phyloP scores from a whole-genome alignment of 2,888 invertebrate species.

The Diadegma fenestrale region DNA sequence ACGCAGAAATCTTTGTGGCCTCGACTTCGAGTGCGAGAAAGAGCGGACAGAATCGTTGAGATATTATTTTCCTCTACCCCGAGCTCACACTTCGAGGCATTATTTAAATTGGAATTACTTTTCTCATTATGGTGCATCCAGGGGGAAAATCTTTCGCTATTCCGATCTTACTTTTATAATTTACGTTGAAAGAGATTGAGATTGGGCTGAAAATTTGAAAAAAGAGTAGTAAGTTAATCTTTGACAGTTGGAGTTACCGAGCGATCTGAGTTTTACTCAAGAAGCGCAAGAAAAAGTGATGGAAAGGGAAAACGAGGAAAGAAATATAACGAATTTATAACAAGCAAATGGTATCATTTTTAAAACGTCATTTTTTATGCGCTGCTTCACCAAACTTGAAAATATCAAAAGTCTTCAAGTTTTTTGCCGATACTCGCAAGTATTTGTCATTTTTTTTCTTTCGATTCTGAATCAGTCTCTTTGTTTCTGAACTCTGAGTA shows the following conservation, averaged over 20 bases:
- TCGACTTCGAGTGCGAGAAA: constrained; percentile 2
- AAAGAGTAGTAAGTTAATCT: constrained; percentile 79
- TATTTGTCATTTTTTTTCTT: too few species aligned
- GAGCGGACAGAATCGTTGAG: constrained; percentile 58
- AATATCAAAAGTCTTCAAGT: too few species aligned
- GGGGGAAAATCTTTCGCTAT: constrained; percentile 82
- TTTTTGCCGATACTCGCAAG: too few species aligned
- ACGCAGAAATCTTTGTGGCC: background rate
- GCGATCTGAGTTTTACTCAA: background rate
- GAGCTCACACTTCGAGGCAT: constrained; percentile 77
- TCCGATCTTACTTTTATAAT: constrained; percentile 80
- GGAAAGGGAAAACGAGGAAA: background rate
- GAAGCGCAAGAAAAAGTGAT: background rate
- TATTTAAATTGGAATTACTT: constrained; percentile 85
- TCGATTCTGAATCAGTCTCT: too few species aligned
- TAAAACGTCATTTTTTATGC: too few species aligned
- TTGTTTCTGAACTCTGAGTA: too few species aligned
- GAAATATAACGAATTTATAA: constrained; percentile 1
- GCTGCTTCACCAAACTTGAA: too few species aligned
- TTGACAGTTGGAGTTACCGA: constrained; percentile 77
- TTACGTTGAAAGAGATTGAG: constrained; percentile 69
- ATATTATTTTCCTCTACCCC: constrained; percentile 80
- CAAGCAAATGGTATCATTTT: background rate
- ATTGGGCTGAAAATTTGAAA: constrained; percentile 24
- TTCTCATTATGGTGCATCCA: constrained; percentile 84